These are phyloP conservation scores for Podabrus alpinus DNA, from an alignment of 2,888 invertebrate genomes.

Conservation along the genomic window DNA sequence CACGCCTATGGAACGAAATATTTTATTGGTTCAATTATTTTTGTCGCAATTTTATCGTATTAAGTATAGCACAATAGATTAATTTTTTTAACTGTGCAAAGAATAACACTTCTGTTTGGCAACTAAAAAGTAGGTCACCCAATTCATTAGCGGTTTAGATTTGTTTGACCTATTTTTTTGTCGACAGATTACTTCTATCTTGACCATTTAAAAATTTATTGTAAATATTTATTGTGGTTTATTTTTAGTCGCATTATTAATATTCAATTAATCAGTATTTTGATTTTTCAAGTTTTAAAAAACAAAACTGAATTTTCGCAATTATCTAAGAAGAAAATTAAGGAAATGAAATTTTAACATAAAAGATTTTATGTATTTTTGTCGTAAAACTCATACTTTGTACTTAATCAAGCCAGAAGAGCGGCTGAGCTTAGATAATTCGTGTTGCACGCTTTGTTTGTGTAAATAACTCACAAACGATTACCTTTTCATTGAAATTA, in stretches of 20 bases:
- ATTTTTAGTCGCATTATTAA: background rate
- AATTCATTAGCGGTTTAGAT: slow-evolving; percentile 17
- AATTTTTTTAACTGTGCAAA: background rate
- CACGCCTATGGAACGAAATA: background rate
- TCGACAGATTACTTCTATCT: background rate
- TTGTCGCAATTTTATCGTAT: background rate
- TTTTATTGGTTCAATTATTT: background rate
- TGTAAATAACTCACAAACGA: background rate
- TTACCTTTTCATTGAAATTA: background rate
- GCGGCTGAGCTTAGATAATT: background rate
- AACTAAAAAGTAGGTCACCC: slow-evolving; percentile 30
- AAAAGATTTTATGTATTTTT: too few relatives aligned
- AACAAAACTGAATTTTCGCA: too few relatives aligned
- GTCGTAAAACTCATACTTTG: too few relatives aligned
- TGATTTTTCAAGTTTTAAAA: background rate
- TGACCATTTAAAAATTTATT: background rate
- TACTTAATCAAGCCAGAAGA: too few relatives aligned
- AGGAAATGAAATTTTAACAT: too few relatives aligned
- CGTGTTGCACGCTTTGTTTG: background rate
- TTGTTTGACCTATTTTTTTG: slow-evolving; percentile 24
- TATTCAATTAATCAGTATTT: background rate
- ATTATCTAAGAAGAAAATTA: too few relatives aligned
- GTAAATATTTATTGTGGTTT: background rate
- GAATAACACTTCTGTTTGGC: slow-evolving; percentile 26
- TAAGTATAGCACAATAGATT: background rate